These are phyloP conservation scores for Tachystola acroxantha DNA, from an alignment of 2,888 invertebrate species.

Conservation along the genomic window DNA sequence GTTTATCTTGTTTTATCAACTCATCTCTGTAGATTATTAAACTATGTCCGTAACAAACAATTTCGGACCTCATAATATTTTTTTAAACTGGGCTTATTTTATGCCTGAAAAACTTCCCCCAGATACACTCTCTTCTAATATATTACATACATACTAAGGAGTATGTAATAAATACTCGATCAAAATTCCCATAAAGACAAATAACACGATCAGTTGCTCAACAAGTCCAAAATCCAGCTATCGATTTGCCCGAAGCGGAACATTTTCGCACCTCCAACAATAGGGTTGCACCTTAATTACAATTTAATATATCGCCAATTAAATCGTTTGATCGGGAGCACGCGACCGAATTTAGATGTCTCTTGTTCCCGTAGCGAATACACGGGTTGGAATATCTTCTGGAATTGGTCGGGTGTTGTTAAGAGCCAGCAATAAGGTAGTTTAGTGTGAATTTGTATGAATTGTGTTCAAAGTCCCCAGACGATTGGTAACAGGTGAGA, in stretches of 20 bases:
- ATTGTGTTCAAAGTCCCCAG: neutral
- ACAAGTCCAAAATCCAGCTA: constrained; percentile 8
- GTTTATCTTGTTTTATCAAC: no score
- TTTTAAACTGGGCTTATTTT: no score
- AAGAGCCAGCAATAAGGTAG: constrained; percentile 26
- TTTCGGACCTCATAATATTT: no score
- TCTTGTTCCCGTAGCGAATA: neutral
- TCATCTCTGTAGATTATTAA: no score
- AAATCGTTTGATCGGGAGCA: constrained; percentile 61
- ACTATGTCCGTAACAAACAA: no score
- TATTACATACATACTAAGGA: no score
- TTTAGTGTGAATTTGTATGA: neutral
- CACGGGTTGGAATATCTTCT: constrained; percentile 23
- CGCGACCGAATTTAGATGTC: constrained; percentile 38
- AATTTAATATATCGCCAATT: constrained; percentile 75
- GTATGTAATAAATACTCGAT: no score
- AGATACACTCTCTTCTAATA: no score
- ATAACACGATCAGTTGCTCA: neutral
- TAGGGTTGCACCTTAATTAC: constrained; percentile 66
- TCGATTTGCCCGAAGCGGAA: constrained; percentile 36
- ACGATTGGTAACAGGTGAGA: constrained; percentile 2
- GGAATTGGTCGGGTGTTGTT: constrained; percentile 35
- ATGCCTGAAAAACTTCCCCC: no score
- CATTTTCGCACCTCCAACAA: constrained; percentile 57
- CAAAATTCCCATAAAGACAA: neutral